Base-by-base conservation (phyloP, 2,888 invertebrate species). In the Orthonevra nobilis region DNA sequence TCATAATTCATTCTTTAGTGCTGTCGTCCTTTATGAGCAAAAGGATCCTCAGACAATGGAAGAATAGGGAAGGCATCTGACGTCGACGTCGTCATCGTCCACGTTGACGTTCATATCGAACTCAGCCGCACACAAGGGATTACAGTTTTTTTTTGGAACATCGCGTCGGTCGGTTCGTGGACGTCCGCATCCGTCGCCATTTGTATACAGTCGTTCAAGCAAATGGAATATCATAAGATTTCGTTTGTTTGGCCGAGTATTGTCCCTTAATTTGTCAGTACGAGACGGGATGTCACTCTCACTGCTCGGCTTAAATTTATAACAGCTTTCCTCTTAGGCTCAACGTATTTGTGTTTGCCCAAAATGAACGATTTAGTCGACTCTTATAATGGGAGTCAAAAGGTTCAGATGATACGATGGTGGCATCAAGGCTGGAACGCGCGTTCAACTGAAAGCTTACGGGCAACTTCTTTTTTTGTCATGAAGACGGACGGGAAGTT, bases 1-100 rank as follows among this genome's bases (percentile, higher is more conserved):
- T 77, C 64, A 77, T 77, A 70, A 77, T 60, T 77, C 72, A 77
- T 70, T 70, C 69, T 64, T 64, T 56, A 73, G 56, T 56, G 63
- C 26, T 44, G 42, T n/a, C n/a, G n/a, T 72, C 60, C 63, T 40
- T 38, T 56, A 17, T 46, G 46, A 61, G 12, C n/a, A 42, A 42
- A 72, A 70, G 72, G 64, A 52, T 70, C 63, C 3, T 9, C 38
- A 32, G 44, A 77, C 63, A 50, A 63, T 58, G 34, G 48, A 9
- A 40, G 30, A 34, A 54, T 20, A 30, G n/a, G 23, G 28, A 70
- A 20, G 52, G 12, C 28, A 34, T 52, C 44, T 52, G 26, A 44
- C 34, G 42, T 52, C 34, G 28, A 40, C 46, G 15, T 30, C 10
- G n/a, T n/a, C n/a, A 19, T 20, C n/a, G n/a, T 38, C 48, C 17